Evolutionary conservation across 1,140 invertebrate species (phyloP).

Genomic region (Drepana arcuata): DNA sequence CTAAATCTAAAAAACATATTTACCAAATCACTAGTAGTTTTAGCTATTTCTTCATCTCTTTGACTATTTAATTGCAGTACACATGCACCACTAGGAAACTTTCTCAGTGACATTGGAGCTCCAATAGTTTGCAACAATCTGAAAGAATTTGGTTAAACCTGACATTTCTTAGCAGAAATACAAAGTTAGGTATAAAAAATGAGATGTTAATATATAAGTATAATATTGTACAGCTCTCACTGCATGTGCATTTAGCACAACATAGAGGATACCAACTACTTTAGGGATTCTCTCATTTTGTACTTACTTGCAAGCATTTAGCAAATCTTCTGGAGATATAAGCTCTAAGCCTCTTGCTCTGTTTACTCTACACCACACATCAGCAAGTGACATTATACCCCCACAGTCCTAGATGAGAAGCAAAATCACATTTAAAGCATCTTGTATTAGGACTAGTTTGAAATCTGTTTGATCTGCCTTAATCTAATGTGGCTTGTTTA

Average conservation of each 20-base stretch:
- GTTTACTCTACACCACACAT: conserved; percentile 97
- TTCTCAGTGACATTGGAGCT: conserved; percentile 84
- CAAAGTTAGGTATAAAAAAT: too few species aligned
- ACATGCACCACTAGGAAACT: conserved; percentile 93
- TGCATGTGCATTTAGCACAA: too few species aligned
- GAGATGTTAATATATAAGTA: too few species aligned
- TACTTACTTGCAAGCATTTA: conserved; percentile 87
- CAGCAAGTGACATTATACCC: conserved; percentile 96
- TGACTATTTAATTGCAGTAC: conserved; percentile 88
- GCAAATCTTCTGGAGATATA: conserved; percentile 93
- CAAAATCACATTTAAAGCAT: too few species aligned
- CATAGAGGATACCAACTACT: too few species aligned
- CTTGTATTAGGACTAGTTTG: too few species aligned
- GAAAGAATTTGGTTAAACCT: too few species aligned
- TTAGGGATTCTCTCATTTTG: too few species aligned
- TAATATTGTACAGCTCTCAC: too few species aligned
- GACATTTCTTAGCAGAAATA: too few species aligned
- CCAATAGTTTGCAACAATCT: conserved; percentile 73
- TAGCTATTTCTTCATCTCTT: conserved; percentile 83
- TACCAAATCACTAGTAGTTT: conserved; percentile 81
- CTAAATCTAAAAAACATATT: conserved; percentile 9
- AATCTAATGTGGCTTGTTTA: too few species aligned
- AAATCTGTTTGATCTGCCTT: too few species aligned
- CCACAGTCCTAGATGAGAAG: conserved; percentile 88
- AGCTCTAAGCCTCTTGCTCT: conserved; percentile 90